Percentiles rank a stretch among this genome's conserved stretches.
These are phyloP conservation scores for Platysteira castanea DNA, from an alignment of 2,113 vertebrate genomes.

Conservation along the genomic window DNA sequence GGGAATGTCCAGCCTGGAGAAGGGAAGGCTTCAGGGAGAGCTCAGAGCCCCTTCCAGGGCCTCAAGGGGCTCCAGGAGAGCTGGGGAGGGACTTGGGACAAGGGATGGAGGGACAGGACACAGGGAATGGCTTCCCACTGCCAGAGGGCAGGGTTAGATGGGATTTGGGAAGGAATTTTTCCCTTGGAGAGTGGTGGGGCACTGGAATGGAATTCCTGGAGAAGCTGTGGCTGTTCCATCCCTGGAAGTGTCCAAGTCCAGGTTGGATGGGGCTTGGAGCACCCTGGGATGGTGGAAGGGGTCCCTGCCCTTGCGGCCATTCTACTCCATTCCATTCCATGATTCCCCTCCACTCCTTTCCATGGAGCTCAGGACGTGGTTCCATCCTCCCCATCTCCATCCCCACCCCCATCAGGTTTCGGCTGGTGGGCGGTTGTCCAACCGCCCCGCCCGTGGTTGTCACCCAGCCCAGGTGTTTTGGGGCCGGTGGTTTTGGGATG, in stretches of 20 bases:
- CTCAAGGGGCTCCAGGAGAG: neutral
- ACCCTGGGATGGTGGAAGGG: fast-evolving
- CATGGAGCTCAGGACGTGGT: fast-evolving
- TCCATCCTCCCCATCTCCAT: neutral
- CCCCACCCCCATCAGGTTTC: neutral
- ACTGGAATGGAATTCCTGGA: neutral
- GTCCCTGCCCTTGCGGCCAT: too few relatives aligned
- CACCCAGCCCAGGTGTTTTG: fast-evolving
- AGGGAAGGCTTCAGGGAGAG: fast-evolving
- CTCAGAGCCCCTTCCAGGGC: neutral
- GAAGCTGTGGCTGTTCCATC: fast-evolving
- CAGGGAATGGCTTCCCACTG: neutral
- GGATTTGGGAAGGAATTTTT: neutral
- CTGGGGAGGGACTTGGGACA: neutral
- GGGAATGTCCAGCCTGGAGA: neutral
- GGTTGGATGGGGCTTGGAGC: fast-evolving
- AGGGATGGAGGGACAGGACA: neutral
- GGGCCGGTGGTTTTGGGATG: neutral
- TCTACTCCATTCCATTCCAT: too few relatives aligned
- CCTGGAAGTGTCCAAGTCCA: neutral
- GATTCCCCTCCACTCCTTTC: neutral
- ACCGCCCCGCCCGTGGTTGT: neutral
- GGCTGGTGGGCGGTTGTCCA: too few relatives aligned
- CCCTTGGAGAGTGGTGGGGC: fast-evolving
- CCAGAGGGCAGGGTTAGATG: neutral